Percentiles rank a stretch among this genome's conserved stretches.
Conservation (phyloP, 1,140 invertebrate species). For the Platorchestia sp. region DNA sequence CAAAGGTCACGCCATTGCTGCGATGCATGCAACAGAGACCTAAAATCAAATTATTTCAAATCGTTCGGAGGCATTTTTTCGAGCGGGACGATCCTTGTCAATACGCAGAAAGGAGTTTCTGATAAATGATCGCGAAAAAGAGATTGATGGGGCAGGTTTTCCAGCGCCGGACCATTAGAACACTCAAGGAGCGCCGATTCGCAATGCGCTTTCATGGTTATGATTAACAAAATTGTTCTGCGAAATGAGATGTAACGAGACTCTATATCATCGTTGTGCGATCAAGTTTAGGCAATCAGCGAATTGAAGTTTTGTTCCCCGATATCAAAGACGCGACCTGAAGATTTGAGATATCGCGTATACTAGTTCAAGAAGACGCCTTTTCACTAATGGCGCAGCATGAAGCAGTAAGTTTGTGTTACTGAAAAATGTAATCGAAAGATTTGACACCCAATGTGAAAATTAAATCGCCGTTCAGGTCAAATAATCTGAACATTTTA, state of each 20-base stretch:
- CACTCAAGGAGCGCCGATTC: not conserved
- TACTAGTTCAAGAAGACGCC: not conserved
- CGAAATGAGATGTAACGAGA: not conserved
- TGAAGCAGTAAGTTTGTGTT: not conserved
- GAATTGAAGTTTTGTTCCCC: not conserved
- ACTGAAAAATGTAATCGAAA: not conserved
- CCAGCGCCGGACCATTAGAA: not conserved
- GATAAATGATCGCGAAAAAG: not conserved
- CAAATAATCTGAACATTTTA: not conserved
- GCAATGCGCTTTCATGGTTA: not conserved
- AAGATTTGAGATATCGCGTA: not conserved
- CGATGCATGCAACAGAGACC: no score
- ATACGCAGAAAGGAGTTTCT: not conserved
- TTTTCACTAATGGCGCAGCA: not conserved
- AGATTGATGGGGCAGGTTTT: not conserved
- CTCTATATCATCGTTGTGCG: not conserved
- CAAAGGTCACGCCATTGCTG: not conserved
- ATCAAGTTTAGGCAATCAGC: not conserved
- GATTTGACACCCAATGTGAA: not conserved
- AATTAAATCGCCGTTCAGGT: not conserved
- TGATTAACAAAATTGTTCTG: not conserved
- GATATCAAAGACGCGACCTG: not conserved
- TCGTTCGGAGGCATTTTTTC: not conserved
- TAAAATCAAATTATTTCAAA: not conserved
- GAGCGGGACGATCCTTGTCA: not conserved